Conservation (phyloP, 2,797 vertebrate species). For the Champsocephalus gunnari region DNA sequence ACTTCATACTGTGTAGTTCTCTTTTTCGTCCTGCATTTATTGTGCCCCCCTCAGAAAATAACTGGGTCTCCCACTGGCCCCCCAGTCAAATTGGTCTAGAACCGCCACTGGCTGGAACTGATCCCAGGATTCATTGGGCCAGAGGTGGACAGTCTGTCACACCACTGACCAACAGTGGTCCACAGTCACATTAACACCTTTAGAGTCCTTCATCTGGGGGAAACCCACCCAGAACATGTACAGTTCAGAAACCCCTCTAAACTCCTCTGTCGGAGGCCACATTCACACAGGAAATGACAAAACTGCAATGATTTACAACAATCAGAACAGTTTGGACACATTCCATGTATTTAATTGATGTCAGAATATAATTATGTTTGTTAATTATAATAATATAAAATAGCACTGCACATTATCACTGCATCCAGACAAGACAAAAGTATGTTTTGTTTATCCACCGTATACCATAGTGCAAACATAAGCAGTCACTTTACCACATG, state of each 20-base stretch:
- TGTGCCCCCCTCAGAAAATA: too few species aligned
- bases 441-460: neutral
- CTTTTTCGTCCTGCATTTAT: too few species aligned
- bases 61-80: too few species aligned
- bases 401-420: constrained; percentile 8
- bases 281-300: neutral
- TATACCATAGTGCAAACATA: constrained; percentile 52
- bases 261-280: neutral
- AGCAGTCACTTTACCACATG: constrained; percentile 81
- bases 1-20: too few species aligned
- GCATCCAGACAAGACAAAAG: constrained; percentile 12
- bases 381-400: neutral
- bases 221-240: neutral
- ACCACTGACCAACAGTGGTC: neutral
- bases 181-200: neutral
- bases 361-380: neutral
- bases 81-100: too few species aligned
- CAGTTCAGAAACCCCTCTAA: neutral
- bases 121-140: neutral
- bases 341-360: neutral
- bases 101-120: neutral
- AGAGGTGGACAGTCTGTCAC: neutral
- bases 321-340: constrained; percentile 5
- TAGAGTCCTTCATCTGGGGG: neutral
- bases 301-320: neutral